Evolutionary conservation across 2,113 vertebrate genomes (phyloP).

Genomic region (Brachionichthys hirsutus): DNA sequence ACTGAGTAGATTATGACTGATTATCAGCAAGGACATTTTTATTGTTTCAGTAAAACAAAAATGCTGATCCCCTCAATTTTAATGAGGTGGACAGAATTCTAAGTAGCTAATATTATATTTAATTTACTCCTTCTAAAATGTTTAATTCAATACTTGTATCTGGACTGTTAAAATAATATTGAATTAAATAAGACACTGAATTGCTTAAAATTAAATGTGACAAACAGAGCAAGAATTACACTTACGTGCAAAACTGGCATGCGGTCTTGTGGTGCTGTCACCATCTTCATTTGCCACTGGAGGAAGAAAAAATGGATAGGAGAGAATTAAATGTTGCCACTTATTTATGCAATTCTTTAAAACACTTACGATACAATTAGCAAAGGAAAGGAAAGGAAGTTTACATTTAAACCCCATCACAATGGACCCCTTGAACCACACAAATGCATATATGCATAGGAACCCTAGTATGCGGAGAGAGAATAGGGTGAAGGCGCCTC

Average conservation of each 20-base stretch:
- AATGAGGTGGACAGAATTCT: too few relatives aligned
- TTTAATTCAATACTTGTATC: background rate
- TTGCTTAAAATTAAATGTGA: constrained; percentile 1
- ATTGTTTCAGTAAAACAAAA: background rate
- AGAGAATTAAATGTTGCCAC: background rate
- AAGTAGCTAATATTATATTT: too few relatives aligned
- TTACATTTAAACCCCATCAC: too few relatives aligned
- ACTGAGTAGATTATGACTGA: too few relatives aligned
- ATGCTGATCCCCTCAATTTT: background rate
- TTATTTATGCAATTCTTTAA: background rate
- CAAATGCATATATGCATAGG: too few relatives aligned
- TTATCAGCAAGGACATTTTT: background rate
- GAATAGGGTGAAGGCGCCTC: too few relatives aligned
- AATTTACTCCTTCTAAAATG: constrained; percentile 11
- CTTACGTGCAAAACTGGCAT: constrained; percentile 88
- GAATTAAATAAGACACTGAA: background rate
- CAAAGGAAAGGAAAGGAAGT: too few relatives aligned
- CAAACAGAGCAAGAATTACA: constrained; percentile 35
- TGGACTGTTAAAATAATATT: constrained; percentile 7
- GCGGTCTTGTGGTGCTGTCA: constrained; percentile 82
- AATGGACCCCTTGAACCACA: too few relatives aligned
- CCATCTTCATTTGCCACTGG: constrained; percentile 91
- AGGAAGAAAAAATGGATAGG: constrained; percentile 12
- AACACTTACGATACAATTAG: background rate
- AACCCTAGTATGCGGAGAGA: too few relatives aligned